A percentile compares a stretch with the other conserved stretches of the same genome.
phyloP scores from a whole-genome alignment of 2,888 invertebrate species.

The Pyrochroa serraticornis region DNA sequence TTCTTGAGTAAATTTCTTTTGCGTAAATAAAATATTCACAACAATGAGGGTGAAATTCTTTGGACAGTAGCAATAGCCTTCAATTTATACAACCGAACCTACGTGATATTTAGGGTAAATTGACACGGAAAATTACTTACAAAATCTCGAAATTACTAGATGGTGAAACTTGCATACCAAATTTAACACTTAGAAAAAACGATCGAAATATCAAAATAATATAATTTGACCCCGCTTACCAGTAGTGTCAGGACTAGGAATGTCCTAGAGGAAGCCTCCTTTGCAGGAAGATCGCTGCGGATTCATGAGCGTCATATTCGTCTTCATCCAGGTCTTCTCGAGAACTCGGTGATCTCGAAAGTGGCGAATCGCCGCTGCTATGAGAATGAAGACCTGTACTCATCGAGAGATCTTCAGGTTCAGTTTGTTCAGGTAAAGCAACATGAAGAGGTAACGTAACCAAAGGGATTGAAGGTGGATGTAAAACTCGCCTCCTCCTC shows the following conservation, averaged over 20 bases:
- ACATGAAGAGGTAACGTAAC: constrained; percentile 51
- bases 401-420: constrained; percentile 89
- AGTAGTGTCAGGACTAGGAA: constrained; percentile 48
- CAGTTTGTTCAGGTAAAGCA: constrained; percentile 80
- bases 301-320: constrained; percentile 62
- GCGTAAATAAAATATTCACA: background rate
- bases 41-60: no score
- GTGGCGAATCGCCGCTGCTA: constrained; percentile 59
- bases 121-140: background rate
- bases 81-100: background rate
- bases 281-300: constrained; percentile 61
- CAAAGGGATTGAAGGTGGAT: constrained; percentile 57
- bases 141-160: constrained; percentile 42
- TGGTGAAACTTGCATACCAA: constrained; percentile 59
- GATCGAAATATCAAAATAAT: constrained; percentile 44
- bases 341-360: constrained; percentile 57
- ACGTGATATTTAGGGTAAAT: background rate
- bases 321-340: constrained; percentile 59
- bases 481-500: constrained; percentile 59
- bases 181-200: constrained; percentile 33
- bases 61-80: background rate
- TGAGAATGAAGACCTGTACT: constrained; percentile 62
- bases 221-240: constrained; percentile 42
- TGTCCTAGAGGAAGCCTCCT: constrained; percentile 45
- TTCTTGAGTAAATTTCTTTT: background rate